Evolutionary conservation across 2,888 invertebrate genomes (phyloP).

Genomic region (Harpalus rufipes): DNA sequence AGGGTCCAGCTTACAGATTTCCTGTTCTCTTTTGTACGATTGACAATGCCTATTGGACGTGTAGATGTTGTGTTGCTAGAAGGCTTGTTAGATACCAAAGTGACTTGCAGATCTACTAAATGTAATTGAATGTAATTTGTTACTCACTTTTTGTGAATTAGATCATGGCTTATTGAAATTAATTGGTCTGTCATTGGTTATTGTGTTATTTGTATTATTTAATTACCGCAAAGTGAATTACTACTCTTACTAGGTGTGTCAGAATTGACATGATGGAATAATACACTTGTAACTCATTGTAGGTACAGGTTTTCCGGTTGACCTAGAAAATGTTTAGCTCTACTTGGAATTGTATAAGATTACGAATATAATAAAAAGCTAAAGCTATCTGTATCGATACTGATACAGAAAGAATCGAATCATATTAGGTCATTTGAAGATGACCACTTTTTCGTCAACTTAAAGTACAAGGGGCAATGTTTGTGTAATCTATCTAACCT

Average conservation of each 20-base stretch:
- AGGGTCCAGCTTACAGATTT: conserved; percentile 67
- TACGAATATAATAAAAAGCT: too few species aligned
- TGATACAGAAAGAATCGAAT: too few species aligned
- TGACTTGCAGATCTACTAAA: conserved; percentile 42
- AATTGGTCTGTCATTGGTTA: conserved; percentile 46
- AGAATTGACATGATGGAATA: conserved; percentile 2
- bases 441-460: too few species aligned
- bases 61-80: neutral
- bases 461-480: too few species aligned
- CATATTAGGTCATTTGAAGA: too few species aligned
- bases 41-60: conserved; percentile 40
- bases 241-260: conserved; percentile 24
- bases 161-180: conserved; percentile 41
- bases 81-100: conserved; percentile 26
- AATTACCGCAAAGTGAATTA: conserved; percentile 41
- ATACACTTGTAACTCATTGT: neutral
- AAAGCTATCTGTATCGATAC: too few species aligned
- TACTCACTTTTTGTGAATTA: conserved; percentile 35
- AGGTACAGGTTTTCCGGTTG: neutral
- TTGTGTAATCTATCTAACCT: too few species aligned
- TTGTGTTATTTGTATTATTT: conserved; percentile 48
- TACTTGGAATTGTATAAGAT: neutral
- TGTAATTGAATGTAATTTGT: conserved; percentile 45
- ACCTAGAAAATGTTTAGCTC: neutral
- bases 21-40: conserved; percentile 47